Conservation (phyloP, 2,113 vertebrate genomes). For the Merops nubicus region DNA sequence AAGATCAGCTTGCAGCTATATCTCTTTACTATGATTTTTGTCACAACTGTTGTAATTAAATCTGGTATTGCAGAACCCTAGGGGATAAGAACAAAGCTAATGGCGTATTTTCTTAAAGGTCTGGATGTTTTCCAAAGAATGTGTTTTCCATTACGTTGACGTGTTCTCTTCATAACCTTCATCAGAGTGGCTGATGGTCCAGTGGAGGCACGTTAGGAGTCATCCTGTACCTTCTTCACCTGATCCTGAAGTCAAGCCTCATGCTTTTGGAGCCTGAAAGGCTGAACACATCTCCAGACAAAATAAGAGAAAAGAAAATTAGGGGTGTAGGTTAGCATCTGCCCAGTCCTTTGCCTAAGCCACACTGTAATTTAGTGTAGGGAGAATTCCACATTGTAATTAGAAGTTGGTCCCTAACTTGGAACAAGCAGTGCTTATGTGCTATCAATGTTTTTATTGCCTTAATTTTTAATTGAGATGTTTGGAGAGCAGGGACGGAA, state of each 20-base stretch:
- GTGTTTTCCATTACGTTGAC: neutral
- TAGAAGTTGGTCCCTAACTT: neutral
- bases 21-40: conserved; percentile 6
- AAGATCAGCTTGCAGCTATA: neutral
- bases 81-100: neutral
- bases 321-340: neutral
- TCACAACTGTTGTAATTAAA: conserved; percentile 30
- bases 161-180: neutral
- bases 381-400: neutral
- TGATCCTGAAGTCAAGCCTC: neutral
- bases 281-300: neutral
- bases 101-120: neutral
- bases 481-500: neutral
- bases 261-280: neutral
- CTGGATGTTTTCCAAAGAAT: conserved; percentile 8
- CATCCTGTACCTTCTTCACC: neutral
- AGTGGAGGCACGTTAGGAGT: neutral
- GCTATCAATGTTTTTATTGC: neutral
- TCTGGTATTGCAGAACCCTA: neutral
- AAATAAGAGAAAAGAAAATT: neutral
- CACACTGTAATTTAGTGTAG: neutral
- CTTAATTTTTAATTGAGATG: neutral
- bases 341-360: neutral
- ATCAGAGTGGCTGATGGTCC: neutral
- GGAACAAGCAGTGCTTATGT: neutral